Evolutionary conservation across 2,888 invertebrate species (phyloP), one percentile per base, ranked within the genome.

Genomic region (Seira ritae): DNA sequence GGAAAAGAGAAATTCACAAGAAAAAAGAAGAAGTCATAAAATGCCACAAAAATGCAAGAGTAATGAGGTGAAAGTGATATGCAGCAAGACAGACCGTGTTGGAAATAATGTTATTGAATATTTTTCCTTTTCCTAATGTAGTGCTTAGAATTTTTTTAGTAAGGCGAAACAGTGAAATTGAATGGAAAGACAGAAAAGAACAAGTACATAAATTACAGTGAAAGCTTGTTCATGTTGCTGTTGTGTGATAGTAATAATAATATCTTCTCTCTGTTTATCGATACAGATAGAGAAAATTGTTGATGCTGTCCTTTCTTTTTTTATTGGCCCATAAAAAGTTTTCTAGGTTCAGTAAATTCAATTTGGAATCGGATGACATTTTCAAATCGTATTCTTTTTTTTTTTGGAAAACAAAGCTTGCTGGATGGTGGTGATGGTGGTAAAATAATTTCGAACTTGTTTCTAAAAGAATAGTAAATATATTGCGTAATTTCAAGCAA

Each of bases 181-280:
- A 31, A 31, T 31, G 8, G 31, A 50, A n/a, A 50, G 50, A n/a
- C 50, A 50, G 3, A 50, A 12, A 42, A n/a, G 15, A 12, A 50
- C 50, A 50, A 50, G 12, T 50, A 50, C 3, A 50, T 50, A 2
- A 31, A 4, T 31, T n/a, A 50, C 50, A 50, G 17, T 50, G 17
- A 50, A 50, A 50, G 50, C 50, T 50, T 50, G 50, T 50, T 50
- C 12, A 50, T 50, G 50, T 50, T 50, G 50, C 50, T 50, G 50
- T 50, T 50, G 50, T 50, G 31, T 31, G 31, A 31, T n/a, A n/a
- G n/a, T n/a, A n/a, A n/a, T n/a, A n/a, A n/a, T n/a, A n/a, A n/a
- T n/a, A n/a, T 31, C 31, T 8, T 31, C 3, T 31, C 31, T 31
- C 31, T 31, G 31, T 8, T 31, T 31, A 4, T n/a, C n/a, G n/a